A percentile compares a stretch with the other conserved stretches of the same genome.
These are phyloP conservation scores for Epistrophe grossulariae DNA, from an alignment of 2,888 invertebrate species.

Conservation along the genomic window DNA sequence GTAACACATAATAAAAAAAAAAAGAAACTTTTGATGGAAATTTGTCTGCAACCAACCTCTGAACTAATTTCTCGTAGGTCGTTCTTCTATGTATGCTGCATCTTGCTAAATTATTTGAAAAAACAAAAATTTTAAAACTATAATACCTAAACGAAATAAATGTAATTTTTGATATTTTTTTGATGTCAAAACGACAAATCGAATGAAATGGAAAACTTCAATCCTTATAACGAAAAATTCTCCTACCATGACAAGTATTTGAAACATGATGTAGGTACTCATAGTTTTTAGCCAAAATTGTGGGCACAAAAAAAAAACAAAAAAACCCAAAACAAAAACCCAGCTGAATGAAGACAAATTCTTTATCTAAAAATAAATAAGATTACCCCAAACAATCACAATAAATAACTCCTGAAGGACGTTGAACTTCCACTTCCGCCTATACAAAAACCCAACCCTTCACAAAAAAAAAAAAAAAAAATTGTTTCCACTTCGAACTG, in stretches of 20 bases:
- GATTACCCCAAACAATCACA: constrained; percentile 21
- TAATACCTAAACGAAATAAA: too few relatives aligned
- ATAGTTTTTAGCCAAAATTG: not conserved
- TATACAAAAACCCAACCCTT: not conserved
- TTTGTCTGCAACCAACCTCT: too few relatives aligned
- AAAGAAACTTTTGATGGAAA: too few relatives aligned
- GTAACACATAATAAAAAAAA: too few relatives aligned
- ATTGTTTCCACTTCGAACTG: constrained; percentile 15
- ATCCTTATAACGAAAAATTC: not conserved
- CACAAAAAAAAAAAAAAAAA: not conserved
- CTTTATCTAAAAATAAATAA: not conserved
- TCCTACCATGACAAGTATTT: not conserved
- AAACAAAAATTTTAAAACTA: too few relatives aligned
- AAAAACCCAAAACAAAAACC: not conserved
- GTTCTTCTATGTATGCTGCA: too few relatives aligned
- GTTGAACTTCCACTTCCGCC: not conserved
- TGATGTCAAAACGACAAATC: not conserved
- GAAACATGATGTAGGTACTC: not conserved
- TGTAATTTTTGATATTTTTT: not conserved
- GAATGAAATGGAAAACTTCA: not conserved
- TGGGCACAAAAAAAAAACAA: not conserved
- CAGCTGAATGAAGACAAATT: constrained; percentile 14
- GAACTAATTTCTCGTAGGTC: too few relatives aligned
- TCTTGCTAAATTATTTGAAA: too few relatives aligned
- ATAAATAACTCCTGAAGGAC: constrained; percentile 27